phyloP scores from a whole-genome alignment of 2,113 vertebrate species.

The Madoqua kirkii region DNA sequence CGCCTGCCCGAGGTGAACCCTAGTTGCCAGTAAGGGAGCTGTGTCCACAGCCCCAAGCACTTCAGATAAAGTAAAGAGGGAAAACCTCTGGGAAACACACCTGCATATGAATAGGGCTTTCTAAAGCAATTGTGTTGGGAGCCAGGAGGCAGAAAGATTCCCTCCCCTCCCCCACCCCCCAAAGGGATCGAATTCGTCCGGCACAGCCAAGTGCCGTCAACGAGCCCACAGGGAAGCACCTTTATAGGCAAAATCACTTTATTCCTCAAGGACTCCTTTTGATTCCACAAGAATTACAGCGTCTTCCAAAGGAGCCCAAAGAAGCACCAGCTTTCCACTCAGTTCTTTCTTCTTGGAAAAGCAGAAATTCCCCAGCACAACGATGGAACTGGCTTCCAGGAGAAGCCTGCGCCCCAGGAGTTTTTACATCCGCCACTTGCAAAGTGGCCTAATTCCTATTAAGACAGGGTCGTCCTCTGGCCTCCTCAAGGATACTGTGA shows the following conservation, averaged over 20 bases:
- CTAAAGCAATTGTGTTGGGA: not conserved
- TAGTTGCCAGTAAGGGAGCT: too few species aligned
- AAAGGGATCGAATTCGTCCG: not conserved
- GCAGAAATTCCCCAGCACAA: not conserved
- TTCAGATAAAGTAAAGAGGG: not conserved
- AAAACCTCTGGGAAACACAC: not conserved
- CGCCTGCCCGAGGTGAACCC: not conserved
- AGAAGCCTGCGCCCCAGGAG: not conserved
- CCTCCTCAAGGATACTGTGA: not conserved
- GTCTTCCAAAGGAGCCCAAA: not conserved
- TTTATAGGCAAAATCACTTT: not conserved
- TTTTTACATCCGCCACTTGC: not conserved
- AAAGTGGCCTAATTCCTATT: not conserved
- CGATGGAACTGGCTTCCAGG: not conserved
- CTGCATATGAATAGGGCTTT: not conserved
- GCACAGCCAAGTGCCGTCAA: not conserved
- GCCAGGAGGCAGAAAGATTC: too few species aligned
- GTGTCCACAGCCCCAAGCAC: not conserved
- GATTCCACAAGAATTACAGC: not conserved
- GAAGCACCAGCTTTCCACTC: not conserved
- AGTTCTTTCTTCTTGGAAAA: not conserved
- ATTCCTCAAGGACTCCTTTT: too few species aligned
- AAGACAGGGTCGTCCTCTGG: not conserved
- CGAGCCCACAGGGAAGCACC: not conserved
- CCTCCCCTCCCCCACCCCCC: too few species aligned